A percentile compares a stretch with the other conserved stretches of the same genome.
Conservation (phyloP, 2,113 vertebrate species). For the Deroptyus accipitrinus region DNA sequence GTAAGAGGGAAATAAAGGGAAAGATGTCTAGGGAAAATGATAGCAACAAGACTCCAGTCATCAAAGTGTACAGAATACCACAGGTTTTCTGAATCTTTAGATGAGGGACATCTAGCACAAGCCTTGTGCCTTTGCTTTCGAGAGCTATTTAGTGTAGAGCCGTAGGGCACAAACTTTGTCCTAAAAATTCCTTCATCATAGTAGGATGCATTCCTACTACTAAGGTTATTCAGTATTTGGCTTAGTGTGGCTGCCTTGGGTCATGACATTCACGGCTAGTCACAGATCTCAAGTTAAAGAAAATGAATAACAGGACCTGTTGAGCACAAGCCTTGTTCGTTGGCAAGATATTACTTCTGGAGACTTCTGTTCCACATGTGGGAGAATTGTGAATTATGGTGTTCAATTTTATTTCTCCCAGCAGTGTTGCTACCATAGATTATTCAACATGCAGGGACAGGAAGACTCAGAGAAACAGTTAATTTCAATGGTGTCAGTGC, state of each 20-base stretch:
- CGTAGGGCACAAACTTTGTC: not conserved
- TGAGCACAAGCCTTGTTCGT: not conserved
- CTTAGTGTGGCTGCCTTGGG: not conserved
- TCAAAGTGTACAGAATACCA: not conserved
- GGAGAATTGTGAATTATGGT: not conserved
- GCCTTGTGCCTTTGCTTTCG: not conserved
- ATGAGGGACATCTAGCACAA: not conserved
- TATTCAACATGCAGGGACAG: not conserved
- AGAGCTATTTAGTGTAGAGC: not conserved
- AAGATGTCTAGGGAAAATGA: not conserved
- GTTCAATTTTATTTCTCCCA: not conserved
- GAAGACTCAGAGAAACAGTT: not conserved
- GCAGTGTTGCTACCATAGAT: not conserved
- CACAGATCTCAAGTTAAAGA: not conserved
- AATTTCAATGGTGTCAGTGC: not conserved
- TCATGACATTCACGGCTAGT: not conserved
- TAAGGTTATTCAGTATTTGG: not conserved
- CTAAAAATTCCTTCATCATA: not conserved
- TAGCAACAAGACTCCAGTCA: not conserved
- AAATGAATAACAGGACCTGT: not conserved
- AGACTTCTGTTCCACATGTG: accelerated
- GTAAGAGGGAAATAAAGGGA: not conserved
- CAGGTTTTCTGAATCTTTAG: not conserved
- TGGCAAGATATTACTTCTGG: not conserved
- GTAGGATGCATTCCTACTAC: not conserved